Conservation (phyloP, 2,888 invertebrate genomes). For the Drosophila fungiperda region DNA sequence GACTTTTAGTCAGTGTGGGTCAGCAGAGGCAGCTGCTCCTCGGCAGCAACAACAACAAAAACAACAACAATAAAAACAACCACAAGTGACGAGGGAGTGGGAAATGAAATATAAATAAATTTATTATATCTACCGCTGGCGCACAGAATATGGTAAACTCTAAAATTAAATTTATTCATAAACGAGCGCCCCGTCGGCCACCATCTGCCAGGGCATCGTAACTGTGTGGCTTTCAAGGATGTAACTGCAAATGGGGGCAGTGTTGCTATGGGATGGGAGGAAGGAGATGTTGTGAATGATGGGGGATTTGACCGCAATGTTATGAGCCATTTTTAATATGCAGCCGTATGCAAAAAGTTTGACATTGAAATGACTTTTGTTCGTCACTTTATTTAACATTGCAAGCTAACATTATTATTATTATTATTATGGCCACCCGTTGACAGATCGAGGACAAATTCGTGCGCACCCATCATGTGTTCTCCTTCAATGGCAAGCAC, state of each 20-base stretch:
- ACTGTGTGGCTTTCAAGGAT: constrained; percentile 4
- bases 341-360: constrained; percentile 46
- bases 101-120: constrained; percentile 81
- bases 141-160: constrained; percentile 70
- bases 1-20: constrained; percentile 15
- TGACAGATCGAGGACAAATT: constrained; percentile 84
- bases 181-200: constrained; percentile 59
- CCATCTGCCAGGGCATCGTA: constrained; percentile 31
- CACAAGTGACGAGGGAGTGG: constrained; percentile 35
- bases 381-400: constrained; percentile 41
- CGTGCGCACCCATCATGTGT: constrained; percentile 84
- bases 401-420: constrained; percentile 21
- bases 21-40: constrained; percentile 37
- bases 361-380: constrained; percentile 75
- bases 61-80: not conserved
- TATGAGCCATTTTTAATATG: constrained; percentile 71
- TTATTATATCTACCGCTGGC: constrained; percentile 74
- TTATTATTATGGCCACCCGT: constrained; percentile 4
- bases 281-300: constrained; percentile 11
- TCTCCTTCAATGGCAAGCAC: constrained; percentile 81
- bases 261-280: not conserved
- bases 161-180: constrained; percentile 82
- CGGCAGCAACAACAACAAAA: not conserved
- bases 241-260: not conserved
- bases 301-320: constrained; percentile 33